A percentile compares a stretch with the other conserved stretches of the same genome.
Conservation (phyloP, 2,113 vertebrate species). For the Lycaon pictus region DNA sequence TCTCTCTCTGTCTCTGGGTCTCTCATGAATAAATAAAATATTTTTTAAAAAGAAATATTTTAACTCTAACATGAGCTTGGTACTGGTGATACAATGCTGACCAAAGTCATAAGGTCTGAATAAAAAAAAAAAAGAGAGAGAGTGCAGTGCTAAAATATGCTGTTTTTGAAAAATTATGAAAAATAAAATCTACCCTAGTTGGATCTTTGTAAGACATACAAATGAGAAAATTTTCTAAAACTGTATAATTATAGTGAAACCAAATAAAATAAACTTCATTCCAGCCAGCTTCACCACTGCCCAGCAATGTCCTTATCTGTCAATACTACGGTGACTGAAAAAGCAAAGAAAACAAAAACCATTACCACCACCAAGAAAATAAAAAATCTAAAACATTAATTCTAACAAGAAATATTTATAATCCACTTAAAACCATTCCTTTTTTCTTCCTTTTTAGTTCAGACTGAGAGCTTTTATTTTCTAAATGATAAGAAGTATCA, state of each 20-base stretch:
- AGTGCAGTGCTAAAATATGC: neutral
- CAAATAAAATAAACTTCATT: neutral
- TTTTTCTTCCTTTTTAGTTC: neutral
- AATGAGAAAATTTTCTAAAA: neutral
- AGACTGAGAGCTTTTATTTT: slow-evolving; percentile 59
- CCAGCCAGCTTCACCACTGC: neutral
- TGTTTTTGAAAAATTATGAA: neutral
- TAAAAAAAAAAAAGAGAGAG: neutral
- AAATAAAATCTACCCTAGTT: neutral
- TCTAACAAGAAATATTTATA: slow-evolving; percentile 51
- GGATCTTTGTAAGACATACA: neutral
- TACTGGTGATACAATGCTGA: neutral
- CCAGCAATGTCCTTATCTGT: neutral
- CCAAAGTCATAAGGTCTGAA: neutral
- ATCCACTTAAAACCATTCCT: neutral
- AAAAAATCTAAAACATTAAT: neutral
- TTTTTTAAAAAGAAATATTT: neutral
- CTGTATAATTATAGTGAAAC: neutral
- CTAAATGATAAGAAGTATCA: slow-evolving; percentile 25
- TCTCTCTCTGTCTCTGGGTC: no score
- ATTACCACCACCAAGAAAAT: slow-evolving; percentile 1
- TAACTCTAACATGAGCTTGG: neutral
- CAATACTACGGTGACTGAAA: neutral
- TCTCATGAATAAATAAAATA: no score
- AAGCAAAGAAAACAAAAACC: neutral